Conservation (phyloP, 2,113 vertebrate species). For the Dasyurus viverrinus region DNA sequence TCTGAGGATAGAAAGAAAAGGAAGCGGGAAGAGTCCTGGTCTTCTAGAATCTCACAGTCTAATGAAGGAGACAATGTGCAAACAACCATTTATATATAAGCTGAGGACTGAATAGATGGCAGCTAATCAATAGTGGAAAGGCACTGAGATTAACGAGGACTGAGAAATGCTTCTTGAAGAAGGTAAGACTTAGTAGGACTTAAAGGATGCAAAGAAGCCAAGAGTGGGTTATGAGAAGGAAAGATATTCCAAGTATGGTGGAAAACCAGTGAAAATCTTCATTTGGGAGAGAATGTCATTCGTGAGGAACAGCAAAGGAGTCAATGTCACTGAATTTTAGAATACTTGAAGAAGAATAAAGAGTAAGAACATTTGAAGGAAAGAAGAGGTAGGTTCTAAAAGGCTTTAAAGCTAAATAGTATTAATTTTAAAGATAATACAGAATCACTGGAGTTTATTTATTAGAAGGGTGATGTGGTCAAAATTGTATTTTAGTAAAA, state of each 20-base stretch:
- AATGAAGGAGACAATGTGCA: neutral
- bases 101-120: neutral
- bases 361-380: neutral
- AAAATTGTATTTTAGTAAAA: neutral
- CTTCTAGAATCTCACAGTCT: neutral
- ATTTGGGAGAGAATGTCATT: neutral
- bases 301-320: neutral
- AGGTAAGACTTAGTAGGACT: neutral
- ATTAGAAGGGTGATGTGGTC: neutral
- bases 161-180: neutral
- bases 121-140: neutral
- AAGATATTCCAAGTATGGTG: neutral
- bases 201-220: neutral
- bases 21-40: neutral
- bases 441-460: neutral
- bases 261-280: neutral
- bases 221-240: neutral
- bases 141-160: neutral
- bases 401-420: neutral
- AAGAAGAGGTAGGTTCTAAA: neutral
- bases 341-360: neutral
- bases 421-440: neutral
- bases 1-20: neutral
- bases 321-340: neutral
- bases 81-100: neutral